Evolutionary conservation across 2,888 invertebrate genomes (phyloP), one percentile per base, ranked within the genome.

Genomic region (Drosophila hamatofila): DNA sequence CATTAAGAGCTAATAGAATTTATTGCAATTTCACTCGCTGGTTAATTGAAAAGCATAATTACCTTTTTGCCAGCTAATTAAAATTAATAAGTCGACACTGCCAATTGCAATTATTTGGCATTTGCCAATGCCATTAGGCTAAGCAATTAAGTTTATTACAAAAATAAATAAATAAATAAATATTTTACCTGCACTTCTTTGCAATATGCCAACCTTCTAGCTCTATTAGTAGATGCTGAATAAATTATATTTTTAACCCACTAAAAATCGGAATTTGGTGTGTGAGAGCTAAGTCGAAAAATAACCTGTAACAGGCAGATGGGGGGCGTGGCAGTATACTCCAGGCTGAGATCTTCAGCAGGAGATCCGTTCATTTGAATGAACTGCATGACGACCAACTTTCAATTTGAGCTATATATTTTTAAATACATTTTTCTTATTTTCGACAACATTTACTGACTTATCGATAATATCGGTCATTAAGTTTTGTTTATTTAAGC

Each of bases 21-120:
- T 3, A 37, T 49, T 33, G 49, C 30, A 37, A 25, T 54, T 25
- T 33, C 33, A 33, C 30, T 49, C 18, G 21, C 33, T 44, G 42
- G n/a, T 18, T n/a, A 42, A 56, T 56, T 42, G 41, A 44, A 56
- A 56, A 42, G 56, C 21, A 23, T 42, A 56, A 56, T 56, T 56
- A 12, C 41, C 41, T 30, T 30, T 27, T 30, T 30, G 27, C 30
- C 16, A 33, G 49, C 30, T 49, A 49, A 56, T 41, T 56, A 14
- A 41, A 30, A 41, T 42, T 30, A 25, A 37, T 54, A n/a, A 37
- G 25, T 37, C 23, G 37, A 14, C 49, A n/a, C 12, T 12, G 35
- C 14, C 35, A 52, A 25, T 37, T 37, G 37, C 37, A 23, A 25
- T 37, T 37, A 37, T 54, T 37, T 37, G 37, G 52, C 51, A 16